These are phyloP conservation scores for Drosophila nasuta DNA, from an alignment of 1,140 invertebrate genomes.

Conservation along the genomic window DNA sequence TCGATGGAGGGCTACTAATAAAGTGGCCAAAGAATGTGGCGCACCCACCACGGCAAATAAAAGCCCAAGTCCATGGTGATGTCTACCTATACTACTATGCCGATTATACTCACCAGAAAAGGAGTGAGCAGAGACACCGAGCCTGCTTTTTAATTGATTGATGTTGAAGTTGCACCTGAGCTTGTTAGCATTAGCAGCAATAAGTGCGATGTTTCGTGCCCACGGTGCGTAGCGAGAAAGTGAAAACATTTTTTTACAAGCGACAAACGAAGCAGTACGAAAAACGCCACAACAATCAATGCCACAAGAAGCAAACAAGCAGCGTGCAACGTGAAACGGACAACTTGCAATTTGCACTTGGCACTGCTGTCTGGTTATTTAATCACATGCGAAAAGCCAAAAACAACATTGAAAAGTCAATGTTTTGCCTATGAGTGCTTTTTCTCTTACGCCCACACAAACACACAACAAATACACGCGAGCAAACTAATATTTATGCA, in stretches of 20 bases:
- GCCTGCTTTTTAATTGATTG: conserved; percentile 32
- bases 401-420: conserved; percentile 61
- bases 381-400: conserved; percentile 51
- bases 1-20: not conserved
- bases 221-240: conserved; percentile 76
- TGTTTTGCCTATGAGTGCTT: conserved; percentile 40
- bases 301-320: no score
- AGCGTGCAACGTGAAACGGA: conserved; percentile 19
- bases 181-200: conserved; percentile 37
- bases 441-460: conserved; percentile 19
- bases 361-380: conserved; percentile 60
- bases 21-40: conserved; percentile 8
- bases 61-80: not conserved
- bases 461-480: conserved; percentile 31
- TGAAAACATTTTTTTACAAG: conserved; percentile 73
- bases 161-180: conserved; percentile 30
- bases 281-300: conserved; percentile 19
- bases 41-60: conserved; percentile 25
- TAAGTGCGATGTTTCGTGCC: conserved; percentile 71
- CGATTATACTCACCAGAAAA: conserved; percentile 62
- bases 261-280: conserved; percentile 19
- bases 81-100: not conserved
- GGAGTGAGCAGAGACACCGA: conserved; percentile 30
- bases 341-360: conserved; percentile 46
- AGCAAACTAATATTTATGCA: conserved; percentile 68